Conservation (phyloP, 2,797 vertebrate species). For the Gymnopithys bicolor region DNA sequence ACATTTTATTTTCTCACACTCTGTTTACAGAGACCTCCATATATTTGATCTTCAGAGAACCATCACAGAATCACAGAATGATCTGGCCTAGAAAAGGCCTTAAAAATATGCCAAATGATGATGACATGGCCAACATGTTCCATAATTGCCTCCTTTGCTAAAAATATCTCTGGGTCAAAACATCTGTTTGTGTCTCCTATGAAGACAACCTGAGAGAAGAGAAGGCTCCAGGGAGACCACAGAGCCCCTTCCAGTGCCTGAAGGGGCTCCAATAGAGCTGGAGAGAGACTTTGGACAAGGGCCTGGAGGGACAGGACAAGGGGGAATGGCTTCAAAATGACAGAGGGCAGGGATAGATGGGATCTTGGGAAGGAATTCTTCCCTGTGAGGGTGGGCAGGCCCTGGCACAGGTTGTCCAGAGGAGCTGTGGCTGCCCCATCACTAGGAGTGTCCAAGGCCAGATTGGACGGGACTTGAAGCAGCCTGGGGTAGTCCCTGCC, state of each 20-base stretch:
- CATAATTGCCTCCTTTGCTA: background rate
- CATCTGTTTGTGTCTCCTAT: background rate
- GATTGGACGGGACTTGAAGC: too few species aligned
- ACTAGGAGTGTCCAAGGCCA: too few species aligned
- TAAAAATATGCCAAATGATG: background rate
- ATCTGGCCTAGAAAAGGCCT: background rate
- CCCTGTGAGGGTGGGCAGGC: background rate
- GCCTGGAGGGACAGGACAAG: background rate
- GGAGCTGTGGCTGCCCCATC: too few species aligned
- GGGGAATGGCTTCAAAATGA: background rate
- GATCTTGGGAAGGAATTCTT: background rate
- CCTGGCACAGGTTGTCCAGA: too few species aligned
- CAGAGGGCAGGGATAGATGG: background rate
- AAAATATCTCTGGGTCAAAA: background rate
- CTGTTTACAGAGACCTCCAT: rapidly evolving
- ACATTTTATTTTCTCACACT: background rate
- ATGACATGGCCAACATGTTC: background rate
- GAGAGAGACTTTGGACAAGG: background rate
- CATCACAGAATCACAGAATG: too few species aligned
- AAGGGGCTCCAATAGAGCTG: background rate
- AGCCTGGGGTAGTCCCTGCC: too few species aligned
- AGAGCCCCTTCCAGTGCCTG: background rate
- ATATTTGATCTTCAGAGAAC: background rate
- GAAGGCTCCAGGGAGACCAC: background rate
- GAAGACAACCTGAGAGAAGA: background rate